Base-by-base conservation (phyloP, 1,140 invertebrate species). In the Helicoverpa armigera region DNA sequence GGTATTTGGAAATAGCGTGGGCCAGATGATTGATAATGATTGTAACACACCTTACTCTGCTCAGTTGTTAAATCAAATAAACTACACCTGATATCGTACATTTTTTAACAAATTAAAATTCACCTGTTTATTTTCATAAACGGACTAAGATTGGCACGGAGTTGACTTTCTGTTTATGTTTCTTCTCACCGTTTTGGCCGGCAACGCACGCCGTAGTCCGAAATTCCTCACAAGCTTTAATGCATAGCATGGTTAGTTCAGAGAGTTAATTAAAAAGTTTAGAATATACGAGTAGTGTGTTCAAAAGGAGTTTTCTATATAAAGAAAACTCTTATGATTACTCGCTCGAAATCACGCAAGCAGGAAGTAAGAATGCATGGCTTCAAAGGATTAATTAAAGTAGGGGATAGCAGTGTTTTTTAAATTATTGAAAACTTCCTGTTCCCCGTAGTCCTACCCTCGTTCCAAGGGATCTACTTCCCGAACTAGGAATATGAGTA, bases 251-350 rank as follows among this genome's bases (percentile, higher is more conserved):
- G 12, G 9, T 53, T 70, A 31, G 48, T 70, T 70, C 14, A 31
- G 43, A 29, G 67, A 23, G 67, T 70, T 70, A 70, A 70, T 70
- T 70, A 54, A 70, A 70, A 70, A 70, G 31, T 65, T 48, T 11
- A 65, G 43, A 48, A 14, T 65, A n/a, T 50, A 67, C 14, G 35
- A 18, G 63, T 48, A 67, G 35, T 35, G 43, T 67, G 35, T 50
- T 67, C 1, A 29, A 50, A 65, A 65, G 35, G 13, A 43, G 61
- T 58, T 58, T 54, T 14, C 3, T 2, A 35, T 58, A 58, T 58
- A 10, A 16, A 18, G 54, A 58, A 18, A 58, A 18, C 5, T n/a
- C 18, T 58, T 58, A 18, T 58, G 18, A 58, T 58, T 58, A n/a
- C 54, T 58, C 35, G 35, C 35, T 35, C 35, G 35, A 7, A n/a